Evolutionary conservation across 53 echinoderm and acorn worm genomes (phyloP), one percentile per base, ranked within the genome.

Genomic region (Stichopus horrens): DNA sequence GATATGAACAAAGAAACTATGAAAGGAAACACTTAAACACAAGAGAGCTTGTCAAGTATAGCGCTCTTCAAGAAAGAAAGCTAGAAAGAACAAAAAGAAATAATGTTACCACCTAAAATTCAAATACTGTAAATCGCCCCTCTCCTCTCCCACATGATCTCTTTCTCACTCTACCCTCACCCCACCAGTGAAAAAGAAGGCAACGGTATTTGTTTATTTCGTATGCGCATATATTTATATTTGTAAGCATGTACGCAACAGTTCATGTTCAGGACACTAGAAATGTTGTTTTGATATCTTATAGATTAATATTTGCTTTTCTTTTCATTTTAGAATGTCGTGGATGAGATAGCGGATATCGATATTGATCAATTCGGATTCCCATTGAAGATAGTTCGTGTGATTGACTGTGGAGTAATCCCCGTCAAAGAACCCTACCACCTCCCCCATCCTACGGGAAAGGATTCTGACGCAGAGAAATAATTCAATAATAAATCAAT

Each of bases 401-500:
- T 96, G 55, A 82, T 89, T 16, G 96, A 96, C 65, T 92, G 94
- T 55, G 96, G 96, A 9, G 88, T 96, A 77, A 93, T 93, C 23
- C 90, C 93, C 53, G 96, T 96, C 11, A 90, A 90, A 53, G 91
- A 91, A 68, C 94, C 93, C 14, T 96, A 92, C 75, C 89, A 78
- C 16, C 55, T 94, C 8, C 88, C 91, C 58, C 84, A 93, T 58
- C 93, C 91, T 8, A 91, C 86, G 4, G 88, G 87, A 16, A 73
- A 88, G 7, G 73, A 59, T 8, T 52, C 71, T 14, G 7, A 13
- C 19, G n/a, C 54, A 19, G 79, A 79, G 79, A 52, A 5, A 79
- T 79, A n/a, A 52, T 11, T 79, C 63, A 63, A 37, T 37, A 37
- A 37, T 37, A 37, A 37, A 37, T 37, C 37, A 37, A 37, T 37